These are phyloP conservation scores for Agriotes lineatus DNA, from an alignment of 2,888 invertebrate species.

Conservation along the genomic window DNA sequence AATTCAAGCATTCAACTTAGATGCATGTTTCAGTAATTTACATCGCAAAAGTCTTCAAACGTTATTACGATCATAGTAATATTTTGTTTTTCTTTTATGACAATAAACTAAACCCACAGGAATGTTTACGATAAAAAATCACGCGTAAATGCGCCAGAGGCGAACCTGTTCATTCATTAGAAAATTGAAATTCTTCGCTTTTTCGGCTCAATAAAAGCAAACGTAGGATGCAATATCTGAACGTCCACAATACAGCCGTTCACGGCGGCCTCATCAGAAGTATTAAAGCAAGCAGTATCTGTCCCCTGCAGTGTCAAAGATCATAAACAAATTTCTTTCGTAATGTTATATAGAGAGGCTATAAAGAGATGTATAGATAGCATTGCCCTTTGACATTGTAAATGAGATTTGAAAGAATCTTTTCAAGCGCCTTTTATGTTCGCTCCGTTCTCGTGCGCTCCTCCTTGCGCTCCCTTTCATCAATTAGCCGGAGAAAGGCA, in stretches of 20 bases:
- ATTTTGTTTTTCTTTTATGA: too few species aligned
- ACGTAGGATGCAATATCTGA: background rate
- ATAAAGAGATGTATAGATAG: constrained; percentile 21
- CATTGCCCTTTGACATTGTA: constrained; percentile 25
- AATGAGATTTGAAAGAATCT: constrained; percentile 28
- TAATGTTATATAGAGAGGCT: background rate
- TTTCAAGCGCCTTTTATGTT: constrained; percentile 8
- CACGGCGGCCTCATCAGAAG: background rate
- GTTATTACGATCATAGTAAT: too few species aligned
- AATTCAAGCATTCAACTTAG: too few species aligned
- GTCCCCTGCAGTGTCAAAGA: constrained; percentile 13
- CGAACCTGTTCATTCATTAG: too few species aligned
- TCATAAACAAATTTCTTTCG: constrained; percentile 17
- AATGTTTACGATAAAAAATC: too few species aligned
- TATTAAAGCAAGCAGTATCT: constrained; percentile 5
- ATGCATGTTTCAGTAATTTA: too few species aligned
- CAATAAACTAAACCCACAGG: too few species aligned
- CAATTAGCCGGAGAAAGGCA: constrained; percentile 17
- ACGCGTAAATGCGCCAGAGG: too few species aligned
- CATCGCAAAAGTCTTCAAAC: too few species aligned
- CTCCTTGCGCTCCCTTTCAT: constrained; percentile 1
- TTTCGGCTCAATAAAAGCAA: background rate
- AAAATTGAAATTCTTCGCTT: too few species aligned
- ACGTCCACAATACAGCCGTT: background rate
- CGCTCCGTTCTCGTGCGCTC: background rate